Conservation (phyloP, 2,797 vertebrate genomes). For the Rhinogobio ventralis region DNA sequence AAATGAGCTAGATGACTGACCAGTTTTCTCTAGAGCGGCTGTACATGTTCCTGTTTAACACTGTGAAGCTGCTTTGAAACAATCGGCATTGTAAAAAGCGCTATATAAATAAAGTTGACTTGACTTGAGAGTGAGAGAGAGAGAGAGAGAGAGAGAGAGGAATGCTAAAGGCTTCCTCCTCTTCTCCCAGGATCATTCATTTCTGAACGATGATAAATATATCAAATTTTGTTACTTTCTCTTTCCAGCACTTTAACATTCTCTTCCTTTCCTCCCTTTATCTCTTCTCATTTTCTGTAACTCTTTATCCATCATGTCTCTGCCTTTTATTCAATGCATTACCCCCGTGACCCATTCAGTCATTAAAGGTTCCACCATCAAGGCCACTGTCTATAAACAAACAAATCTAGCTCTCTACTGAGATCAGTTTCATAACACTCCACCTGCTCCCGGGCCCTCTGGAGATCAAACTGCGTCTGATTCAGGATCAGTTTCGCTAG, state of each 20-base stretch:
- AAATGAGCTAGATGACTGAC: no score
- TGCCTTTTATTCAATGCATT: slow-evolving; percentile 20
- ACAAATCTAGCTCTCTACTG: slow-evolving; percentile 35
- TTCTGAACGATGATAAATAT: slow-evolving; percentile 11
- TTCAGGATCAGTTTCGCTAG: slow-evolving; percentile 37
- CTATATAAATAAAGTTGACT: no score
- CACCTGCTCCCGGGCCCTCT: slow-evolving; percentile 31
- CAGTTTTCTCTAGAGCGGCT: no score
- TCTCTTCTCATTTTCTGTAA: slow-evolving; percentile 19
- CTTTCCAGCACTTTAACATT: slow-evolving; percentile 23
- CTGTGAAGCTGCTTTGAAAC: no score
- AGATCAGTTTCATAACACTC: slow-evolving; percentile 39
- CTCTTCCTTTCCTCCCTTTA: not conserved
- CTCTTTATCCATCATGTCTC: slow-evolving; percentile 30
- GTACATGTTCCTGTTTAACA: no score
- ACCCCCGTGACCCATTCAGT: slow-evolving; percentile 34
- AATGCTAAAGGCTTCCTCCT: not conserved
- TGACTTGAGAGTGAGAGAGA: no score
- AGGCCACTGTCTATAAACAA: slow-evolving; percentile 40
- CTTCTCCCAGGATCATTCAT: slow-evolving; percentile 1
- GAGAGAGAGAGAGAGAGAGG: not conserved
- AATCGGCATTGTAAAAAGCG: no score
- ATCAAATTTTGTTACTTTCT: slow-evolving; percentile 6
- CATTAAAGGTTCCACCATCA: slow-evolving; percentile 42
- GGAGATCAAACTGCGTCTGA: slow-evolving; percentile 37